Evolutionary conservation across 2,888 invertebrate genomes (phyloP), one percentile per base, ranked within the genome.

Genomic region (Athalia circularis): DNA sequence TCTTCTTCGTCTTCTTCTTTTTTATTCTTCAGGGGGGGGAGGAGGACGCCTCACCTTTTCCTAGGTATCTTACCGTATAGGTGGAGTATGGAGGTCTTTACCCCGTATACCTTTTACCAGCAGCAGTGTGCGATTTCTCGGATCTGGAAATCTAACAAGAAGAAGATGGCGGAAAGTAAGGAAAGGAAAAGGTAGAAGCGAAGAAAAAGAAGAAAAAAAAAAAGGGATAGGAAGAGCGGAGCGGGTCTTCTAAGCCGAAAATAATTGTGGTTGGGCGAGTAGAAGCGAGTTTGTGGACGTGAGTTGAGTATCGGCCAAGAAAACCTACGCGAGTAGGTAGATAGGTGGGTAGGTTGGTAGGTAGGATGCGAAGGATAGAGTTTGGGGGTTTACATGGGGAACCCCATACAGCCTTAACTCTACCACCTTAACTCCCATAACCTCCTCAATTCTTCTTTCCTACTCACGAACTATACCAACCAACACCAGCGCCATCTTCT

Each of bases 281-380:
- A n/a, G 50, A 79, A 67, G 47, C 68, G 64, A 78, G 67, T 72
- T 59, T 79, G 78, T 70, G 65, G 76, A 70, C 87, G 86, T 87
- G 87, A 87, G 84, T 82, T 84, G 86, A 86, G 86, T 87, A 81
- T 83, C 82, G 82, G 83, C 86, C 85, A 83, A 83, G 83, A 84
- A 85, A 59, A 43, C 61, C 11, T 43, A 29, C 13, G 47, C 59
- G 72, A 72, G 72, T 72, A 47, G 52, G 59, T n/a, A 59, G 59
- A 72, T 13, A 54, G 11, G 52, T 5, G 1, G 13, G 8, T 8
- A 59, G 59, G 47, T 72, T 47, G 59, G 47, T 72, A 59, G 45
- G 57, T n/a, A 59, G 59, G 59, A 8, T 11, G 7, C 70, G 70
- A 70, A 29, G 29, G 29, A 1, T 29, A 29, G 29, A 29, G 29